Percentiles rank a stretch among this genome's conserved stretches.
Conservation (phyloP, 2,888 invertebrate species). For the Trileptium ribeirensis region DNA sequence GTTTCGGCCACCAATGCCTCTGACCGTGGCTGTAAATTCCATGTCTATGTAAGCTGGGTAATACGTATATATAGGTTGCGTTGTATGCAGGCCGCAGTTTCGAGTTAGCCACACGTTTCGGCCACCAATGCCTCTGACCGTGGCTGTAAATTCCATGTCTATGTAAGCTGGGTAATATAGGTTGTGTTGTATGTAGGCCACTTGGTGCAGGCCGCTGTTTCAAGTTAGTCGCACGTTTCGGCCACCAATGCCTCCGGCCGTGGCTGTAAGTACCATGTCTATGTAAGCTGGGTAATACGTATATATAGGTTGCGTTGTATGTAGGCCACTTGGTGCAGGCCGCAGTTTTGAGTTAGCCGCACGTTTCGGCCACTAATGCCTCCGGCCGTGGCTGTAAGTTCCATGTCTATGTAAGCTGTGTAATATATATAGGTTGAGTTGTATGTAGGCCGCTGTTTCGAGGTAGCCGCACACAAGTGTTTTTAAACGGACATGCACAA, state of each 20-base stretch:
- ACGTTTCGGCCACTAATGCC: conserved; percentile 90
- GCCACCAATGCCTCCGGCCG: conserved; percentile 86
- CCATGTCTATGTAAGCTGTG: too few relatives aligned
- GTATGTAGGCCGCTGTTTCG: too few relatives aligned
- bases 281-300: too few relatives aligned
- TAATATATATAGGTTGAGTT: too few relatives aligned
- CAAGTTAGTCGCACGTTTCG: conserved; percentile 84
- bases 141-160: conserved; percentile 61
- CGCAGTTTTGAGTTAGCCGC: conserved; percentile 85
- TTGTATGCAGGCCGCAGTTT: conserved; percentile 74
- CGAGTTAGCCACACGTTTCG: conserved; percentile 86
- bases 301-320: too few relatives aligned
- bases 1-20: too few relatives aligned
- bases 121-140: conserved; percentile 86
- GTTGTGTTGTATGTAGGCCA: too few relatives aligned
- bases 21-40: conserved; percentile 62
- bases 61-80: conserved; percentile 70
- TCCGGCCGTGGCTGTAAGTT: conserved; percentile 65
- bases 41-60: conserved; percentile 72
- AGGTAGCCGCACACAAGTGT: conserved; percentile 81
- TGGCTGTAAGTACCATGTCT: conserved; percentile 61
- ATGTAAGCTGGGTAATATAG: too few relatives aligned
- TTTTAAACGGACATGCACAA: too few relatives aligned
- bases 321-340: too few relatives aligned
- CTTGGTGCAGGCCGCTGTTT: too few relatives aligned